Evolutionary conservation across 2,888 invertebrate genomes (phyloP), one percentile per base, ranked within the genome.

Genomic region (Therioaphis trifolii): DNA sequence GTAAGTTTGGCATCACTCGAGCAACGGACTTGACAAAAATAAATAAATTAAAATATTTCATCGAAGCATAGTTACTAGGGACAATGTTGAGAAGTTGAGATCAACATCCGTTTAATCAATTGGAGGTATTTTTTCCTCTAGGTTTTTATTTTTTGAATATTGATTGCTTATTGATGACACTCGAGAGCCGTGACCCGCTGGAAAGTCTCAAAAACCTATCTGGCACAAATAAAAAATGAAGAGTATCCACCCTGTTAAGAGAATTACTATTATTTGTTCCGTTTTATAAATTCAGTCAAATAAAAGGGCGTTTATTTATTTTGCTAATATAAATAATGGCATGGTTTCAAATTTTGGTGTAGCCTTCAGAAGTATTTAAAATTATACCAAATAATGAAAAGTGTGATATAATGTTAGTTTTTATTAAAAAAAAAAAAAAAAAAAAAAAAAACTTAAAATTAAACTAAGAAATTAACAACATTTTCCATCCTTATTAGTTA

Each of bases 91-190:
- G 15, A 7, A 11, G 9, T 52, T n/a, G 29, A 49, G 69, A 43
- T 72, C 24, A 21, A 58, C 21, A 58, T 58, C 72, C 29, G n/a
- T 27, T 21, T 24, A 43, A 68, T 68, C 35, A 68, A 68, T 68
- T 21, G 29, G 40, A 18, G n/a, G 35, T 35, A 40, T 68, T 18
- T 68, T 40, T 68, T 40, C 29, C 29, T 11, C 29, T 35, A 4
- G 18, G n/a, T 63, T 29, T 63, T 18, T 18, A 63, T 40, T 40
- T n/a, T 12, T 21, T 40, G 35, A 5, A 35, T 12, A 46, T 14
- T 58, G 24, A 5, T 72, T 27, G 29, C 29, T 46, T 71, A 46
- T 71, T 24, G 15, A 43, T 27, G 24, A 35, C 46, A 49, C 27
- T 71, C n/a, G 72, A n/a, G 49, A 72, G 2, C n/a, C n/a, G 72